phyloP scores from a whole-genome alignment of 2,113 vertebrate species.

The Nansenia antarctica region DNA sequence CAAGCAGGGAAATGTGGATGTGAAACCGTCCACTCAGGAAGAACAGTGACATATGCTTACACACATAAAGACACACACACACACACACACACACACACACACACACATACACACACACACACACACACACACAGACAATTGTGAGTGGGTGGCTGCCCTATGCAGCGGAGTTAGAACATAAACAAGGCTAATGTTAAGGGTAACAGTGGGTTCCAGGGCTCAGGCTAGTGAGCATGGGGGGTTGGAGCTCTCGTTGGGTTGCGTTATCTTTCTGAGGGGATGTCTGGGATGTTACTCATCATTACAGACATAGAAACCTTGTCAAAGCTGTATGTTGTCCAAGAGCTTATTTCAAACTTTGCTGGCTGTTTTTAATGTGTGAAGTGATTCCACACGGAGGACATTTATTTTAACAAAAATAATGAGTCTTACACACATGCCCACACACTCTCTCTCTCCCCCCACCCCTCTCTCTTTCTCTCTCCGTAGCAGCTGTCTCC shows the following conservation, averaged over 20 bases:
- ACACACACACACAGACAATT: conserved; percentile 27
- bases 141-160: conserved; percentile 58
- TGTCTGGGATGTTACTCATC: not conserved
- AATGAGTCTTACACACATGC: not conserved
- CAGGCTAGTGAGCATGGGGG: conserved; percentile 47
- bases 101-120: conserved; percentile 24
- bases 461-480: not conserved
- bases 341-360: too few species aligned
- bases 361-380: too few species aligned
- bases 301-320: not conserved
- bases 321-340: not conserved
- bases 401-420: not conserved
- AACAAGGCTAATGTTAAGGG: conserved; percentile 67
- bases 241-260: conserved; percentile 19
- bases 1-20: conserved; percentile 61
- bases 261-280: conserved; percentile 2
- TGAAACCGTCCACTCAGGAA: conserved; percentile 58
- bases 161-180: conserved; percentile 56
- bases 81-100: conserved; percentile 22
- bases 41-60: conserved; percentile 27
- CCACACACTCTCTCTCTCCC: not conserved
- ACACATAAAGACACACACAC: not conserved
- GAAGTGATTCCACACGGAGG: too few species aligned
- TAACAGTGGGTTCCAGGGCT: conserved; percentile 65
- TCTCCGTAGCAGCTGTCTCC: conserved; percentile 65